These are phyloP conservation scores for Catajapyx aquilonaris DNA, from an alignment of 1,140 invertebrate species.

Conservation along the genomic window DNA sequence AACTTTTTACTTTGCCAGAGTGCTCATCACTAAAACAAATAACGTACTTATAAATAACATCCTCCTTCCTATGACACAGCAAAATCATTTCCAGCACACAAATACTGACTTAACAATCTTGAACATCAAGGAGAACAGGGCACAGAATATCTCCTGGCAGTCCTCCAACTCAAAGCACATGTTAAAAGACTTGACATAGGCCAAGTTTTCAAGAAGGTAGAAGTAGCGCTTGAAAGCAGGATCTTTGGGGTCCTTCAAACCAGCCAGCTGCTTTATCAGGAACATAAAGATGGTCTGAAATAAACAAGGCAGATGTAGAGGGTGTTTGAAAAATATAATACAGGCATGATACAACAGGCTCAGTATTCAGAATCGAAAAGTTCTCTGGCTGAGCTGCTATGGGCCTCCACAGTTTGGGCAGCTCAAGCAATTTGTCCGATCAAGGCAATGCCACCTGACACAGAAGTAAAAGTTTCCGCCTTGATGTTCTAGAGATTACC, in stretches of 20 bases:
- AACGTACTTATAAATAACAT: slow-evolving; percentile 4
- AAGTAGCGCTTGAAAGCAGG: slow-evolving; percentile 96
- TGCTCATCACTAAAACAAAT: slow-evolving; percentile 64
- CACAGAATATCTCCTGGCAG: slow-evolving; percentile 89
- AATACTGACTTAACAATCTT: slow-evolving; percentile 75
- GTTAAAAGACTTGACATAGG: slow-evolving; percentile 96
- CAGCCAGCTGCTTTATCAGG: slow-evolving; percentile 81
- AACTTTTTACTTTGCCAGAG: slow-evolving; percentile 83
- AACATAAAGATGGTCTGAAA: slow-evolving; percentile 82
- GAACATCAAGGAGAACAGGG: slow-evolving; percentile 87
- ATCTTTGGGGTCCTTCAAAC: slow-evolving; percentile 87
- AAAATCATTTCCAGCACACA: background rate
- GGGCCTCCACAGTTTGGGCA: too few species aligned
- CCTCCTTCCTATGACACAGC: background rate
- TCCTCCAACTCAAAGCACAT: slow-evolving; percentile 97
- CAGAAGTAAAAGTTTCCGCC: too few species aligned
- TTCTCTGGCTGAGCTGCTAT: too few species aligned
- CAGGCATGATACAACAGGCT: too few species aligned
- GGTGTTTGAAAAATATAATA: slow-evolving; percentile 1
- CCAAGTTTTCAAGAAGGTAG: slow-evolving; percentile 84
- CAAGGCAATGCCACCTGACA: too few species aligned
- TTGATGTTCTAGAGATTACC: too few species aligned
- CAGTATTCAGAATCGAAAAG: too few species aligned
- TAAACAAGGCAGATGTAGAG: slow-evolving; percentile 15
- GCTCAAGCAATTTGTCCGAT: too few species aligned